Conservation (phyloP, 92 coral and sea anemone species). For the Zoanthus sociatus region DNA sequence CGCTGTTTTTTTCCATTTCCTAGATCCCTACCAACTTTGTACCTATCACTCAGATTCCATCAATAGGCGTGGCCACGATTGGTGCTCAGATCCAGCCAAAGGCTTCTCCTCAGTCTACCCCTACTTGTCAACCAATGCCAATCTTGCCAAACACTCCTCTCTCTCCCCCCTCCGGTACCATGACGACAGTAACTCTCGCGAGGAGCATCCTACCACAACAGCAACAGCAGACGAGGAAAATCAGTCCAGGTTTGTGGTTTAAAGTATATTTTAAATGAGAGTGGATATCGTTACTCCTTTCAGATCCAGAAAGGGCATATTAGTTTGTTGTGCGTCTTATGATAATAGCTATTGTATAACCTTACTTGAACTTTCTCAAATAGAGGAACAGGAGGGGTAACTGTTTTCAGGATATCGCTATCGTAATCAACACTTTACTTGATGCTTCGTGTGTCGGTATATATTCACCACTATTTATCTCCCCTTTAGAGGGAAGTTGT, state of each 20-base stretch:
- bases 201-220: slow-evolving; percentile 89
- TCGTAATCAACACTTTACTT: too few relatives aligned
- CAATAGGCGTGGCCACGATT: slow-evolving; percentile 81
- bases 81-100: slow-evolving; percentile 88
- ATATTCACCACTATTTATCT: too few relatives aligned
- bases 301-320: too few relatives aligned
- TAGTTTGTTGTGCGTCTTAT: too few relatives aligned
- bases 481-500: too few relatives aligned
- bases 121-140: slow-evolving; percentile 86
- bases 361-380: too few relatives aligned
- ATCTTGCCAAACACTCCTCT: slow-evolving; percentile 88
- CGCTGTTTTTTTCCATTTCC: not conserved
- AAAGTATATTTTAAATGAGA: not conserved
- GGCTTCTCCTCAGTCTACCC: slow-evolving; percentile 88
- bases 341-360: too few relatives aligned
- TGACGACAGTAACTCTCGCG: slow-evolving; percentile 81
- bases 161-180: slow-evolving; percentile 87
- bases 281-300: too few relatives aligned
- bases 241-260: slow-evolving; percentile 60
- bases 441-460: too few relatives aligned
- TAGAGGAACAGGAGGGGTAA: too few relatives aligned
- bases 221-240: slow-evolving; percentile 86
- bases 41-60: slow-evolving; percentile 86
- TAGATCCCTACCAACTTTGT: slow-evolving; percentile 85
- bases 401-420: too few relatives aligned